Percentiles rank a stretch among this genome's conserved stretches.
phyloP scores from a whole-genome alignment of 2,797 vertebrate species.

The Siniperca scherzeri region DNA sequence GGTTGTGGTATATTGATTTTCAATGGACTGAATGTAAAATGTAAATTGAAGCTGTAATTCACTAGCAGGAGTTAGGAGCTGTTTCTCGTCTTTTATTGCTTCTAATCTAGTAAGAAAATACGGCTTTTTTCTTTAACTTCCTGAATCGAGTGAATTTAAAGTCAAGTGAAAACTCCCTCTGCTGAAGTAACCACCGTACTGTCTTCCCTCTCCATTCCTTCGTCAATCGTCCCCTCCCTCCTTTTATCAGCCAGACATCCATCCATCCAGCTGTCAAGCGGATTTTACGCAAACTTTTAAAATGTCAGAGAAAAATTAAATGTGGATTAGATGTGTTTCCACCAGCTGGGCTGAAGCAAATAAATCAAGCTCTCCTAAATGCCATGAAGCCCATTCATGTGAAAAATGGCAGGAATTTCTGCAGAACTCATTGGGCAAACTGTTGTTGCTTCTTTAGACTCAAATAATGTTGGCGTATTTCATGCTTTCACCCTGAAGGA shows the following conservation, averaged over 20 bases:
- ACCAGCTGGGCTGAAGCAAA: slow-evolving; percentile 16
- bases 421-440: slow-evolving; percentile 1
- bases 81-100: background rate
- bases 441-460: background rate
- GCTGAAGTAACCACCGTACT: slow-evolving; percentile 3
- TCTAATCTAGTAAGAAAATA: background rate
- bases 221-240: background rate
- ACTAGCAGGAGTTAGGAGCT: background rate
- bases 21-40: background rate
- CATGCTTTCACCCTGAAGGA: slow-evolving; percentile 13
- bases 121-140: background rate
- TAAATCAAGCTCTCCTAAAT: slow-evolving; percentile 41
- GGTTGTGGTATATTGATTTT: background rate
- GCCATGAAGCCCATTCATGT: slow-evolving; percentile 29
- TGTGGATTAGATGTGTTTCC: slow-evolving; percentile 23
- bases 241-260: slow-evolving; percentile 11
- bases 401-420: background rate
- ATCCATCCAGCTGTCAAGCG: slow-evolving; percentile 10
- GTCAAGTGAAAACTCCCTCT: background rate
- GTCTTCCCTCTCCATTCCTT: background rate
- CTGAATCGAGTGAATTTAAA: background rate
- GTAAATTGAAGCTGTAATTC: background rate
- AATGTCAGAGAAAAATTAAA: slow-evolving; percentile 36
- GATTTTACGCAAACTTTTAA: slow-evolving; percentile 45
- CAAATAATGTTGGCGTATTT: background rate